Base-by-base conservation (phyloP, 2,888 invertebrate genomes). In the Papilio gigon region DNA sequence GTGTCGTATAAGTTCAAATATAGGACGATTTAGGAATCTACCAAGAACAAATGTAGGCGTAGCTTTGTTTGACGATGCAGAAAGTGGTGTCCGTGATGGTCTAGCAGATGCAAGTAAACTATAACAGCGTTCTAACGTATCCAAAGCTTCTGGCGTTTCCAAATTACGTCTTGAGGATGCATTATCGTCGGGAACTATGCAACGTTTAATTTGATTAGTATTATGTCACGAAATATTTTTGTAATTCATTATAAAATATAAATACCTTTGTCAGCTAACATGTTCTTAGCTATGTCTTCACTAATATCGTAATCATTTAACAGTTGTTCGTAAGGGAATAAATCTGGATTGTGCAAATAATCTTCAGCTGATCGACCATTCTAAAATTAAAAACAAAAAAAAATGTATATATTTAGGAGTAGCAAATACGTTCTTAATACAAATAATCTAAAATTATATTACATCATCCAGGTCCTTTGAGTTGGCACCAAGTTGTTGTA, bases 401-500 rank as follows among this genome's bases (percentile, higher is more conserved):
- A 25, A 27, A 59, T 53, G 58, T 33, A n/a, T n/a, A n/a, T n/a
- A n/a, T 60, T 2, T 65, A 9, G 12, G 27, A 33, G 30, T 47
- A n/a, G 8, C 1, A 17, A 70, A 12, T 65, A 60, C 65, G 14
- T 8, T 71, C 78, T 2, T 27, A n/a, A 9, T 20, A 14, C 5
- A 56, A 33, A 30, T 40, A 40, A 11, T 56, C 20, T 22, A 65
- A 44, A 14, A 44, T 20, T 27, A 87, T 85, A 94, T 93, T 90
- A 98, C 98, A 84, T 96, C 96, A 87, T 98, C 98, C 74, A 95
- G 93, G 65, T 95, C 92, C 79, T 96, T 95, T 2, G 96, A 94
- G 88, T 98, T 97, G 40, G 97, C 97, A 62, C 98, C 98, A 68
- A 98, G 93, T 82, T 97, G 97, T 74, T 96, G 93, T 63, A 98